Percentiles rank a stretch among this genome's conserved stretches.
phyloP scores from a whole-genome alignment of 1,140 invertebrate species.

The Sitodiplosis mosellana region DNA sequence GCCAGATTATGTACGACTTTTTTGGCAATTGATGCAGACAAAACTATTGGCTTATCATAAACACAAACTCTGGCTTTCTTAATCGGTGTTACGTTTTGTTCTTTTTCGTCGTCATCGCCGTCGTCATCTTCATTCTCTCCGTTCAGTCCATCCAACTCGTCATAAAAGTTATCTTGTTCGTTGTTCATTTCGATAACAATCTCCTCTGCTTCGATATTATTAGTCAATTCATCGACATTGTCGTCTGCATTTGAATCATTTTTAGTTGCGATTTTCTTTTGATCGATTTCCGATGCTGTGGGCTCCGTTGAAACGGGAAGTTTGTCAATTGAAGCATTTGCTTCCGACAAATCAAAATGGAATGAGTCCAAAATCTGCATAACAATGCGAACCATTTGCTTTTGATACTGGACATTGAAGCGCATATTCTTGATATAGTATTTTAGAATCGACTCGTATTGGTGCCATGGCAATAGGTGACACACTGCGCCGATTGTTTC shows the following conservation, averaged over 20 bases:
- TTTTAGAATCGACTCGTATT: constrained; percentile 64
- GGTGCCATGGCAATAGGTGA: constrained; percentile 63
- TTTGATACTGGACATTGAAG: constrained; percentile 51
- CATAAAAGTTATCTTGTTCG: constrained; percentile 7
- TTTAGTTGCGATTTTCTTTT: constrained; percentile 13
- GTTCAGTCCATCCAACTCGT: constrained; percentile 10
- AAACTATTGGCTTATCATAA: constrained; percentile 7
- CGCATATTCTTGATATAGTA: constrained; percentile 60
- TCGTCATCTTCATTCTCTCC: constrained; percentile 14
- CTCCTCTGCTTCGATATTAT: constrained; percentile 14
- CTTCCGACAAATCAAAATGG: constrained; percentile 73
- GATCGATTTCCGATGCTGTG: constrained; percentile 11
- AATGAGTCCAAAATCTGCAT: constrained; percentile 76
- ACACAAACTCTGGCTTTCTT: constrained; percentile 3
- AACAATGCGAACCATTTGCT: constrained; percentile 61
- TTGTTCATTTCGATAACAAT: constrained; percentile 1
- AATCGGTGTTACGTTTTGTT: constrained; percentile 15
- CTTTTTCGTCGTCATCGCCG: constrained; percentile 13
- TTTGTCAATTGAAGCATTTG: constrained; percentile 16
- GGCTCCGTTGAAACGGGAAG: constrained; percentile 11
- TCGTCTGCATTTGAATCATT: constrained; percentile 18
- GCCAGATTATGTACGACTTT: constrained; percentile 49
- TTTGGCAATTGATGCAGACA: constrained; percentile 51
- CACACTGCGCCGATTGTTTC: constrained; percentile 57
- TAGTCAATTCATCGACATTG: constrained; percentile 12